Evolutionary conservation across 2,113 vertebrate species (phyloP).

Genomic region (Phrynocephalus versicolor): DNA sequence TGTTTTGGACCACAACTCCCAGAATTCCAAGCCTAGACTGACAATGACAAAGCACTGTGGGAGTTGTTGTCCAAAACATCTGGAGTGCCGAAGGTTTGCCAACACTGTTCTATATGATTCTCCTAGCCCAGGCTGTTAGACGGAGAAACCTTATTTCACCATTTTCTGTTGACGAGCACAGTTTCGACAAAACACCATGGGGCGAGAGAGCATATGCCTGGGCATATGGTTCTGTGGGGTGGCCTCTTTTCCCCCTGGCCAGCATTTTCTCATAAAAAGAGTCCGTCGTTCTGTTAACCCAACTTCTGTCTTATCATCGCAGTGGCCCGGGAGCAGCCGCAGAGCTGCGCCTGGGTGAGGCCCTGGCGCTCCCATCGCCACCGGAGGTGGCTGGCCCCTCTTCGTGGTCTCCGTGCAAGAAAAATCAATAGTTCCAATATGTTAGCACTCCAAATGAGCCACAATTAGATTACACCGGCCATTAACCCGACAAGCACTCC

Average conservation of each 20-base stretch:
- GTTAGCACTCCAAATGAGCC: slow-evolving; percentile 65
- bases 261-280: slow-evolving; percentile 34
- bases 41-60: too few species aligned
- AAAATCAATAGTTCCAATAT: slow-evolving; percentile 77
- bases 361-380: slow-evolving; percentile 11
- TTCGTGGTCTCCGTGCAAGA: slow-evolving; percentile 55
- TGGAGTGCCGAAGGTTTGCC: too few species aligned
- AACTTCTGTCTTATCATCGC: slow-evolving; percentile 35
- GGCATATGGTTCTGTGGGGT: slow-evolving; percentile 46
- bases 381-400: neutral
- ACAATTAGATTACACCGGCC: slow-evolving; percentile 53
- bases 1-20: too few species aligned
- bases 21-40: too few species aligned
- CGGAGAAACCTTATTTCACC: neutral
- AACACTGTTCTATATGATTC: neutral
- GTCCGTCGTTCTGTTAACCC: neutral
- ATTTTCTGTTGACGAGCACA: slow-evolving; percentile 16
- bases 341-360: neutral
- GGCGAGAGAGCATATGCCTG: slow-evolving; percentile 41
- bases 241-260: neutral
- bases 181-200: slow-evolving; percentile 16
- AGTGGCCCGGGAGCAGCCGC: slow-evolving; percentile 9
- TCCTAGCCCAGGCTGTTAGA: neutral
- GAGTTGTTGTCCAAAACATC: too few species aligned
- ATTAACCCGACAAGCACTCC: slow-evolving; percentile 49